These are phyloP conservation scores for Mythimna pallens DNA, from an alignment of 2,888 invertebrate species.

Conservation along the genomic window DNA sequence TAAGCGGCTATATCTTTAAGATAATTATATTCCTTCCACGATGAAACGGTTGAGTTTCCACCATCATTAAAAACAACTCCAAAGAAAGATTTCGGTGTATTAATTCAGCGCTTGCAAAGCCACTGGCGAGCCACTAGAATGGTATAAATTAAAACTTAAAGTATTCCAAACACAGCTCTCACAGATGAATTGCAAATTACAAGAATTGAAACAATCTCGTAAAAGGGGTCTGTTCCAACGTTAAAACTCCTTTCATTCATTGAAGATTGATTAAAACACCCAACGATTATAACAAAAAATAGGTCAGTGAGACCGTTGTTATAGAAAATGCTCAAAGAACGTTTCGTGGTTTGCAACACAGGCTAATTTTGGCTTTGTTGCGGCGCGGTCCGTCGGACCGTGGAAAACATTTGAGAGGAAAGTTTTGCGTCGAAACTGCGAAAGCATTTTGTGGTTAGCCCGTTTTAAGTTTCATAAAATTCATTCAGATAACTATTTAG, in stretches of 20 bases:
- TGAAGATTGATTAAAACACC: constrained; percentile 68
- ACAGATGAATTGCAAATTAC: constrained; percentile 66
- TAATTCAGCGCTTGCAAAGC: constrained; percentile 52
- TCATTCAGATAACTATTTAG: constrained; percentile 39
- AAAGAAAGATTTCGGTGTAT: constrained; percentile 50
- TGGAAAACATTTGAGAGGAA: constrained; percentile 66
- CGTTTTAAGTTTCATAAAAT: constrained; percentile 62
- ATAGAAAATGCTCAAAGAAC: constrained; percentile 68
- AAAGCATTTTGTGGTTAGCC: constrained; percentile 65
- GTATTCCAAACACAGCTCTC: constrained; percentile 50
- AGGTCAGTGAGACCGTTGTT: constrained; percentile 62
- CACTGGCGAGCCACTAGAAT: constrained; percentile 53
- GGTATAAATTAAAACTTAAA: constrained; percentile 58
- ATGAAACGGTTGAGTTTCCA: constrained; percentile 22
- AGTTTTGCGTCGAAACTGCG: constrained; percentile 59
- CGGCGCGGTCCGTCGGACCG: constrained; percentile 60
- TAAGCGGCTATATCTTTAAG: not conserved
- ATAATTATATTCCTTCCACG: constrained; percentile 18
- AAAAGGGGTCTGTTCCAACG: constrained; percentile 52
- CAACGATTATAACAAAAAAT: constrained; percentile 67
- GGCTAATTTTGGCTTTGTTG: constrained; percentile 74
- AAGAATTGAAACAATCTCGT: constrained; percentile 64
- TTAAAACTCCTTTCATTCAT: constrained; percentile 63
- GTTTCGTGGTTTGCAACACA: constrained; percentile 61
- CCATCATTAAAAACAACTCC: constrained; percentile 39